phyloP scores from a whole-genome alignment of 2,113 vertebrate genomes.

The Semnornis frantzii region DNA sequence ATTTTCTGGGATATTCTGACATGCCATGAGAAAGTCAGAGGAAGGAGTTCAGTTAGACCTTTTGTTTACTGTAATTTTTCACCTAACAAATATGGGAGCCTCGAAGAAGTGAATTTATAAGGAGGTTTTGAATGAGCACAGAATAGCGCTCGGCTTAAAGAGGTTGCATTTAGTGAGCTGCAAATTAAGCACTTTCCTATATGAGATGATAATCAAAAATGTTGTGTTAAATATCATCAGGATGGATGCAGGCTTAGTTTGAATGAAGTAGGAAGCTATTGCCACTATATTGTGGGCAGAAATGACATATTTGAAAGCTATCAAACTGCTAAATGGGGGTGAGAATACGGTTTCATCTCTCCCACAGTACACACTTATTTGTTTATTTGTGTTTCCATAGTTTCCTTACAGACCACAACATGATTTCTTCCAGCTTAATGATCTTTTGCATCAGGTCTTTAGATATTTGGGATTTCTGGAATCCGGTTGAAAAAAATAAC shows the following conservation, averaged over 20 bases:
- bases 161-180: background rate
- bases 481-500: background rate
- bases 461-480: background rate
- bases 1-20: background rate
- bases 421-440: background rate
- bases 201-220: background rate
- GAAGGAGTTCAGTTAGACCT: background rate
- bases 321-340: background rate
- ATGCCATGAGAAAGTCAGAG: background rate
- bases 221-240: background rate
- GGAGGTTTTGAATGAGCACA: background rate
- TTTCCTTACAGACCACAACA: background rate
- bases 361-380: background rate
- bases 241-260: background rate
- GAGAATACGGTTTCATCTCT: background rate
- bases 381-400: background rate
- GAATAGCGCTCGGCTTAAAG: background rate
- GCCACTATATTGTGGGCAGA: background rate
- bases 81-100: background rate
- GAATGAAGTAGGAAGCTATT: background rate
- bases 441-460: background rate
- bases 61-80: background rate
- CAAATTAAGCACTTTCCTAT: background rate
- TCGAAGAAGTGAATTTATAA: background rate
- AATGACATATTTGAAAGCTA: background rate